Evolutionary conservation across 2,888 invertebrate species (phyloP), one percentile per base, ranked within the genome.

Genomic region (Hirtodrosophila trivittata): DNA sequence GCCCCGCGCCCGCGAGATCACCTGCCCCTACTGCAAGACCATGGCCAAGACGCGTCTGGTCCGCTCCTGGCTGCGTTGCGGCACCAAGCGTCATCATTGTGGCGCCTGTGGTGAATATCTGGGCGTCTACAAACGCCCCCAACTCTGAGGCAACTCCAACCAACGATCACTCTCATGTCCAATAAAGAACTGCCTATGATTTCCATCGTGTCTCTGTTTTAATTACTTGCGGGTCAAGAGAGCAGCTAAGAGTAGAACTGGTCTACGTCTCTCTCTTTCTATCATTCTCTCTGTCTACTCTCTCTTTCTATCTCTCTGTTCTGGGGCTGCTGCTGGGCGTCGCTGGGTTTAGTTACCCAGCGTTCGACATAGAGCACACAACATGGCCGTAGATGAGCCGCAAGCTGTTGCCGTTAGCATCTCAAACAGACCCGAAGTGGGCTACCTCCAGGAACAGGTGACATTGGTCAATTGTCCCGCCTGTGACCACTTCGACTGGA

Each of bases 71-170:
- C 62, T 88, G 13, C 77, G 68, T 9, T 89, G 80, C 43, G 86
- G 87, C 59, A 75, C 75, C 14, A 80, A 81, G 46, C 84, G 89
- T 1, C 89, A 90, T 45, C 89, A 88, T 56, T 90, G 90, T 37
- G 84, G 89, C 10, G 77, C 82, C 26, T 90, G 90, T 42, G 89
- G 89, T 30, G 89, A 89, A 64, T 90, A 90, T 66, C 70, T 90
- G 65, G 90, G 90, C 35, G 85, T 89, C 21, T 90, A 85, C 56
- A 77, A 87, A n/a, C 75, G 90, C 16, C 90, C 90, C 6, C 89
- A 89, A 56, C 75, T 90, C 25, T 89, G 52, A 62, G 13, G 14
- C n/a, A 13, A n/a, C 1, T 8, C 8, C 33, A 41, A n/a, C 6
- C 7, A 7, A 10, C 13, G 28, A 28, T 28, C 3, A 9, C 18